Conservation (phyloP, 1,140 invertebrate species). For the Portunus trituberculatus region DNA sequence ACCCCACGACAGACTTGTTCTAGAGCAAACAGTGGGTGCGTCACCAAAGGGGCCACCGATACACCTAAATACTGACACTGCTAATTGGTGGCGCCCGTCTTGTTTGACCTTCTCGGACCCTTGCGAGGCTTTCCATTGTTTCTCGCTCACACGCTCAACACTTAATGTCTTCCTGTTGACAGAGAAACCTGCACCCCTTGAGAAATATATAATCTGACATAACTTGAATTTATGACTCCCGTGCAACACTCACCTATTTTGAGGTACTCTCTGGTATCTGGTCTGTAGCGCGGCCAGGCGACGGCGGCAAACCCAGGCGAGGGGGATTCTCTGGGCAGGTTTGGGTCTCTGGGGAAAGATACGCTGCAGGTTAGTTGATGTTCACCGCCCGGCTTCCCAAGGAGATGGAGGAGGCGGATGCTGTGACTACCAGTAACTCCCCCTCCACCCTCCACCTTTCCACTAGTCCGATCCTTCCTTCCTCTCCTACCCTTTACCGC, state of each 20-base stretch:
- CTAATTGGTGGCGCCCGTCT: not conserved
- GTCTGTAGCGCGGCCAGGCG: constrained; percentile 74
- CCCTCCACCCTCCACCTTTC: not conserved
- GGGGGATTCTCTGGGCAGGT: constrained; percentile 75
- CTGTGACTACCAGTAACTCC: not conserved
- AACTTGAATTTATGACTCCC: not conserved
- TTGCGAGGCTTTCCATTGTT: not conserved
- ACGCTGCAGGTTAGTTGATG: not conserved
- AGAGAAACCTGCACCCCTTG: not conserved
- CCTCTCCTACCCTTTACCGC: too few species aligned
- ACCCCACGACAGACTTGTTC: not conserved
- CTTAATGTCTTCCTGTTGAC: not conserved
- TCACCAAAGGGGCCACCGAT: not conserved
- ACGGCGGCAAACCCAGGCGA: constrained; percentile 77
- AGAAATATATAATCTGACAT: not conserved
- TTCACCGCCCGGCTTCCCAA: not conserved
- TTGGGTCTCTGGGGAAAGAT: constrained; percentile 67
- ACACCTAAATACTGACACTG: not conserved
- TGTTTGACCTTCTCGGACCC: not conserved
- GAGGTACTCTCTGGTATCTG: constrained; percentile 70
- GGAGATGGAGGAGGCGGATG: not conserved
- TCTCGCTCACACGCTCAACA: not conserved
- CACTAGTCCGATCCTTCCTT: too few species aligned
- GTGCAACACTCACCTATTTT: constrained; percentile 63
- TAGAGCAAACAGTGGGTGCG: not conserved